Percentiles rank a stretch among this genome's conserved stretches.
Conservation (phyloP, 2,113 vertebrate species). For the Dryoscopus gambensis region DNA sequence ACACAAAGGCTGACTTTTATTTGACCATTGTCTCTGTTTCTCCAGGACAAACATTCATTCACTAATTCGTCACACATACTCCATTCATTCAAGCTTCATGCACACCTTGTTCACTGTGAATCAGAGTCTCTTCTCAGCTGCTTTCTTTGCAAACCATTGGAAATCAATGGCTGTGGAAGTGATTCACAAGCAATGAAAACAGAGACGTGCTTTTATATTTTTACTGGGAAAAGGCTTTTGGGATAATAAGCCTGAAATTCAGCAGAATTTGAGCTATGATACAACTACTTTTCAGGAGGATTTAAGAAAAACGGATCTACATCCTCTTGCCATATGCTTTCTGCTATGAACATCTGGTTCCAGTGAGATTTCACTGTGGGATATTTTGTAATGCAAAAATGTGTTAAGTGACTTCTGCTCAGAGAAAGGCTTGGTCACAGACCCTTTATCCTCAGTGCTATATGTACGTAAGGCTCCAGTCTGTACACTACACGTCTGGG, state of each 20-base stretch:
- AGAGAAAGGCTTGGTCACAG: constrained; percentile 30
- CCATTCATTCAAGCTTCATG: constrained; percentile 14
- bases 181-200: constrained; percentile 44
- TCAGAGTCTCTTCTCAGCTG: constrained; percentile 11
- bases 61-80: constrained; percentile 32
- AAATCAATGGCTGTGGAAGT: constrained; percentile 27
- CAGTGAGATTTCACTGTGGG: constrained; percentile 31
- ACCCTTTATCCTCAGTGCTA: neutral
- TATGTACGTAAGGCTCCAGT: neutral
- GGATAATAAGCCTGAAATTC: constrained; percentile 14
- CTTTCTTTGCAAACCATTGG: constrained; percentile 1
- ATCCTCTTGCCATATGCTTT: constrained; percentile 34
- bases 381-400: constrained; percentile 51
- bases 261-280: constrained; percentile 2
- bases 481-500: neutral
- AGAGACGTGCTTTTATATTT: neutral
- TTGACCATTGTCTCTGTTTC: constrained; percentile 1
- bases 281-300: constrained; percentile 30
- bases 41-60: neutral
- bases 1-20: neutral
- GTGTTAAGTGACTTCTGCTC: constrained; percentile 56
- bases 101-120: neutral
- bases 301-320: constrained; percentile 29
- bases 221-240: neutral
- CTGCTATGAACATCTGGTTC: constrained; percentile 51